Evolutionary conservation across 2,797 vertebrate genomes (phyloP).

Genomic region (Clamator glandarius): DNA sequence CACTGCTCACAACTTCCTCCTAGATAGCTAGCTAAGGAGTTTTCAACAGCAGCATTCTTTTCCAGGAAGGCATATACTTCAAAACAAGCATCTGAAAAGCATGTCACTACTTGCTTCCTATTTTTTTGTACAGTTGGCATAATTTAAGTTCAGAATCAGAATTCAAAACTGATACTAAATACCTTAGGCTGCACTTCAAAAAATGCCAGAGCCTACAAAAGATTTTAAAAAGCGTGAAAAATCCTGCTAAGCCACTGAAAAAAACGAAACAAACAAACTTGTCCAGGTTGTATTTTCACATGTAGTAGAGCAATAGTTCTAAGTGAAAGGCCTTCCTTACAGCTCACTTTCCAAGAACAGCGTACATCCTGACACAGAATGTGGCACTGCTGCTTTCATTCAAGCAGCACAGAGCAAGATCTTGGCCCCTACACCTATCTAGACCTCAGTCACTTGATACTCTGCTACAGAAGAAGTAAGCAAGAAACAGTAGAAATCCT

Average conservation of each 20-base stretch:
- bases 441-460: not conserved
- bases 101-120: not conserved
- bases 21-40: not conserved
- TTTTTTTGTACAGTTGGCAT: not conserved
- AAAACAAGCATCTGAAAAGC: not conserved
- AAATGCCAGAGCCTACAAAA: not conserved
- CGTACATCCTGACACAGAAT: accelerated
- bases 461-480: not conserved
- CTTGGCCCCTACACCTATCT: not conserved
- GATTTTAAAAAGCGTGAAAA: not conserved
- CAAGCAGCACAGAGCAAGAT: not conserved
- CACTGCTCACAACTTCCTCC: not conserved
- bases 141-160: not conserved
- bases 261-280: not conserved
- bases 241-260: not conserved
- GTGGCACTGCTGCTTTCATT: not conserved
- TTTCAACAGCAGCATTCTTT: not conserved
- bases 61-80: not conserved
- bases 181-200: not conserved
- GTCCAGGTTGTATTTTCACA: not conserved
- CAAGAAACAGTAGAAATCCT: not conserved
- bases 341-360: not conserved
- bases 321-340: not conserved
- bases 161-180: not conserved
- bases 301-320: not conserved